phyloP scores from a whole-genome alignment of 2,113 vertebrate species.

The Malaclemys terrapin region DNA sequence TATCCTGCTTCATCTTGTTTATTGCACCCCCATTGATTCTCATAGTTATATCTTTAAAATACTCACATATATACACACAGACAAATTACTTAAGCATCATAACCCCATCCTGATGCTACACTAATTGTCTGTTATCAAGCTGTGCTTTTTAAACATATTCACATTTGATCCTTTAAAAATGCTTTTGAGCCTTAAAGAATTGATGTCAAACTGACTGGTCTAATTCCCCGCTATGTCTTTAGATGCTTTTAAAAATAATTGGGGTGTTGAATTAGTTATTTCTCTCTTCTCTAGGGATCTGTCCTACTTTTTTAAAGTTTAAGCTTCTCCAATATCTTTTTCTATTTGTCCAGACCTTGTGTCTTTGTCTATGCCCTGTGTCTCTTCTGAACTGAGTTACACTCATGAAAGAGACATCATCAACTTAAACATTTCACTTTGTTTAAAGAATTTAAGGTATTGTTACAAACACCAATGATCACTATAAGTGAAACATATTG shows the following conservation, averaged over 20 bases:
- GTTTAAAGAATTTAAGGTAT: neutral
- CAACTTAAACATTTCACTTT: slow-evolving; percentile 4
- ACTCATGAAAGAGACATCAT: neutral
- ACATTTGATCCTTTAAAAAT: slow-evolving; percentile 77
- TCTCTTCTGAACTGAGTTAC: neutral
- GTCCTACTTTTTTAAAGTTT: slow-evolving; percentile 32
- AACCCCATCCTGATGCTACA: slow-evolving; percentile 47
- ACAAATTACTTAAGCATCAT: slow-evolving; percentile 64
- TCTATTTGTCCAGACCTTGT: neutral
- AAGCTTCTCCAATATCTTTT: slow-evolving; percentile 13
- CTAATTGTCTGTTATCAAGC: slow-evolving; percentile 70
- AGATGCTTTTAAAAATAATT: slow-evolving; percentile 74
- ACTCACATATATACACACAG: neutral
- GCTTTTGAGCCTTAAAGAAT: slow-evolving; percentile 65
- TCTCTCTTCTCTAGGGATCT: slow-evolving; percentile 34
- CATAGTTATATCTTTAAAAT: slow-evolving; percentile 31
- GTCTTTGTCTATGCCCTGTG: neutral
- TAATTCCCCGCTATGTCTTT: slow-evolving; percentile 76
- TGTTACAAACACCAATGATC: neutral
- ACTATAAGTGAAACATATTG: neutral
- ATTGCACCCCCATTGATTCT: slow-evolving; percentile 17
- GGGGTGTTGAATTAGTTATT: slow-evolving; percentile 58
- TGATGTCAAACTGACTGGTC: slow-evolving; percentile 70
- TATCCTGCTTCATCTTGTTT: slow-evolving; percentile 16
- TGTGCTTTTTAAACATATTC: slow-evolving; percentile 71